Evolutionary conservation across 2,113 vertebrate species (phyloP), one percentile per base, ranked within the genome.

Genomic region (Thomomys bottae): DNA sequence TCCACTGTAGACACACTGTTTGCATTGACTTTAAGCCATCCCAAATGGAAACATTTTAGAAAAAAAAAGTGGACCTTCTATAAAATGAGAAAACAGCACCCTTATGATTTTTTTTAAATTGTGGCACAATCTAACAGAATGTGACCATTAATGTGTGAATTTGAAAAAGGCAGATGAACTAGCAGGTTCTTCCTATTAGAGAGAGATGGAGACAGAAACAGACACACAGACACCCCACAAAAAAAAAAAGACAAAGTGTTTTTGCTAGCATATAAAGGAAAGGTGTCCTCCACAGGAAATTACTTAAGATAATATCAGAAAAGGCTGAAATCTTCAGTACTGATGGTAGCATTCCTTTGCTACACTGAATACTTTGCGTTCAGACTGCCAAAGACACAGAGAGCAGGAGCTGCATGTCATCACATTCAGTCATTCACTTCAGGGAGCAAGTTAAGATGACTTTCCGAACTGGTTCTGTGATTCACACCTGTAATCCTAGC

Each of bases 101-200:
- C 42, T 5, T 72, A 38, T 21, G 17, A 40, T 72, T 66, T 34
- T 72, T 84, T 77, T 32, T 23, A 21, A 14, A 80, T n/a, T 49
- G 6, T 42, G 82, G 32, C 83, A 76, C 23, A 63, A 34, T 83
- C 34, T 85, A 88, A 82, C 28, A 90, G 21, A 90, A 86, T 93
- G 85, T 67, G 24, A 49, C 38, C 32, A 42, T 2, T 30, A 87
- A 71, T 83, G 7, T 79, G 15, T 40, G 85, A 87, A 89, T 3
- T 32, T 66, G 40, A 34, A 92, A 92, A 82, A 81, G 21, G 21
- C 24, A 79, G 2, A 87, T 72, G 24, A 54, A 2, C 49, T 38
- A 87, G 40, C 24, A 84, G 28, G 80, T 72, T 40, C 24, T 90
- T 77, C 64, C 36, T 81, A 66, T 9, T 67, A 36, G 49, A 68